Conservation (phyloP, 2,888 invertebrate species). For the Pardosa pseudoannulata region DNA sequence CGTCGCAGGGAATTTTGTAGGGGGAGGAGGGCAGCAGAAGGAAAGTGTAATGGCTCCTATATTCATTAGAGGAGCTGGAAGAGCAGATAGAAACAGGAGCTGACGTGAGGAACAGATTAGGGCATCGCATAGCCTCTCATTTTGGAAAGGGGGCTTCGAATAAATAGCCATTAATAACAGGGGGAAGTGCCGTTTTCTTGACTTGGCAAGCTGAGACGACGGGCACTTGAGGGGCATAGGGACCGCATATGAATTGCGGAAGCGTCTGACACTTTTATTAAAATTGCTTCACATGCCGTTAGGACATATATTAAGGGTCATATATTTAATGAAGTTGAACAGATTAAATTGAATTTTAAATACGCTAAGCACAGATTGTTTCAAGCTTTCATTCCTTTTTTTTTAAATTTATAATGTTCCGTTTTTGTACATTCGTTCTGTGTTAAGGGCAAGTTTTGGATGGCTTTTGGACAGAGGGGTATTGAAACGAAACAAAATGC, state of each 20-base stretch:
- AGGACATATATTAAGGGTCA: no score
- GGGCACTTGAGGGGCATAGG: slow-evolving; percentile 1
- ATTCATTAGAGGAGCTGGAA: slow-evolving; percentile 54
- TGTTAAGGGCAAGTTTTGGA: no score
- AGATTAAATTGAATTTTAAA: no score
- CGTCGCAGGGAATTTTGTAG: not conserved
- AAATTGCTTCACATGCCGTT: no score
- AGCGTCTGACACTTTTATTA: no score
- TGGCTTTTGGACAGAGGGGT: no score
- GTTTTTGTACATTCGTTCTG: no score
- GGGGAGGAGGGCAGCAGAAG: not conserved
- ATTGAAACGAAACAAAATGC: no score
- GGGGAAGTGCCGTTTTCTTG: slow-evolving; percentile 61
- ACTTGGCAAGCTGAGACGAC: slow-evolving; percentile 61
- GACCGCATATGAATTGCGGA: slow-evolving; percentile 47
- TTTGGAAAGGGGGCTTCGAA: slow-evolving; percentile 39
- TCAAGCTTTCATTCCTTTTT: no score
- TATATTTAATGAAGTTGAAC: no score
- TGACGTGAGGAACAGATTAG: slow-evolving; percentile 64
- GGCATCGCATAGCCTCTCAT: slow-evolving; percentile 66
- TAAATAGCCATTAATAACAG: slow-evolving; percentile 70
- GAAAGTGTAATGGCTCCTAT: slow-evolving; percentile 28
- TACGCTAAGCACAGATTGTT: no score
- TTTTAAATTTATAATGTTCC: no score
- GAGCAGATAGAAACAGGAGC: slow-evolving; percentile 61